Conservation (phyloP, 2,797 vertebrate species). For the Sebastes wilsoni region DNA sequence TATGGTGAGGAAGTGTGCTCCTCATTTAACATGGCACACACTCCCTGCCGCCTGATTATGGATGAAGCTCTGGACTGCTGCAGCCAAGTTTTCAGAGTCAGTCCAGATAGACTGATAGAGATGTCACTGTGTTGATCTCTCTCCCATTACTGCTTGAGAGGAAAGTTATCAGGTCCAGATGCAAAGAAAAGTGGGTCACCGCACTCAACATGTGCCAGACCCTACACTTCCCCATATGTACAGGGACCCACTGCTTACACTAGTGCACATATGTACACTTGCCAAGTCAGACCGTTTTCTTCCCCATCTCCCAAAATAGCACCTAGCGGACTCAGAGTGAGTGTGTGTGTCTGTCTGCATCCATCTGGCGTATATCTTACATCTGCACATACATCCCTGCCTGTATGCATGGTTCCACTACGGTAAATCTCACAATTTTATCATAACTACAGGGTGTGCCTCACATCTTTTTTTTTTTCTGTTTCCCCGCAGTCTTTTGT, state of each 20-base stretch:
- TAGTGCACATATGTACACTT: constrained; percentile 53
- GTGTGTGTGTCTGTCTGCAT: constrained; percentile 49
- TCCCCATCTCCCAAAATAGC: constrained; percentile 66
- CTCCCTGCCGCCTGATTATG: constrained; percentile 35
- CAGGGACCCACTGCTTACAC: constrained; percentile 59
- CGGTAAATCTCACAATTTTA: constrained; percentile 47
- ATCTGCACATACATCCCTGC: constrained; percentile 54
- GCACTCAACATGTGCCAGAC: constrained; percentile 65
- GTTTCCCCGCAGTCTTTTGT: constrained; percentile 46
- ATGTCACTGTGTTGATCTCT: constrained; percentile 45
- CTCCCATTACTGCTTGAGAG: constrained; percentile 29
- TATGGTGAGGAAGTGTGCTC: background rate
- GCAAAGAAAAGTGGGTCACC: constrained; percentile 73
- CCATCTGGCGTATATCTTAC: constrained; percentile 68
- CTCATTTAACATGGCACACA: constrained; percentile 26
- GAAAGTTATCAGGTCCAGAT: constrained; percentile 72
- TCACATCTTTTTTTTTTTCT: constrained; percentile 39
- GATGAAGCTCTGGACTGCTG: constrained; percentile 11
- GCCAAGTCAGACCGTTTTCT: constrained; percentile 73
- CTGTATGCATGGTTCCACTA: constrained; percentile 28
- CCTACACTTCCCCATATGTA: constrained; percentile 67
- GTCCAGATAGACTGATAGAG: constrained; percentile 55
- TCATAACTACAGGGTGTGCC: constrained; percentile 63
- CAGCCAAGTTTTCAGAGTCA: constrained; percentile 50
- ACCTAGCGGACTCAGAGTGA: constrained; percentile 29